These are phyloP conservation scores for Camponotus pennsylvanicus DNA, from an alignment of 1,140 invertebrate species.

Conservation along the genomic window DNA sequence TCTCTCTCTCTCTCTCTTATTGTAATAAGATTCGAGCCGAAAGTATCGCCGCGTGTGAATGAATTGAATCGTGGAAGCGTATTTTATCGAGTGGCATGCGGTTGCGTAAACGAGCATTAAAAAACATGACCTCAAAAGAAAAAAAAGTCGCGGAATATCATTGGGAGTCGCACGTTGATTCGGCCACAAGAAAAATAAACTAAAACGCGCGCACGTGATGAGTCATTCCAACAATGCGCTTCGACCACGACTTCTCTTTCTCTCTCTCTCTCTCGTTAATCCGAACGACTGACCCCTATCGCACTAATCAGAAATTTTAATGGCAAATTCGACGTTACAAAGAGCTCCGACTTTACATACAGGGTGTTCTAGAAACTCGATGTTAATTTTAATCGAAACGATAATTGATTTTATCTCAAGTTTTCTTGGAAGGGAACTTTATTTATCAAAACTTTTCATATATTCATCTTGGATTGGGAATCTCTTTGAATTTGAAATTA, in stretches of 20 bases:
- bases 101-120: conserved; percentile 34
- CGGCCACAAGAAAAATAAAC: conserved; percentile 63
- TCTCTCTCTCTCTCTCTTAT: neutral
- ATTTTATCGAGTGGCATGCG: conserved; percentile 15
- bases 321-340: conserved; percentile 25
- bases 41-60: conserved; percentile 33
- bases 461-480: neutral
- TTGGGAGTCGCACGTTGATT: conserved; percentile 56
- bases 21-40: neutral
- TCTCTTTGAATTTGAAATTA: neutral
- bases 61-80: conserved; percentile 8
- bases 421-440: neutral
- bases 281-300: conserved; percentile 39
- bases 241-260: neutral
- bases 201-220: conserved; percentile 23
- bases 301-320: conserved; percentile 48
- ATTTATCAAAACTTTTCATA: neutral
- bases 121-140: conserved; percentile 8
- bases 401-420: neutral
- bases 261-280: neutral
- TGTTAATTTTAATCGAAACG: neutral
- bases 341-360: neutral
- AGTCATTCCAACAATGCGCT: conserved; percentile 62
- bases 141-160: neutral
- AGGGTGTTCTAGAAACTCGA: neutral